Conservation (phyloP, 2,888 invertebrate species). For the Dioctria rufipes region DNA sequence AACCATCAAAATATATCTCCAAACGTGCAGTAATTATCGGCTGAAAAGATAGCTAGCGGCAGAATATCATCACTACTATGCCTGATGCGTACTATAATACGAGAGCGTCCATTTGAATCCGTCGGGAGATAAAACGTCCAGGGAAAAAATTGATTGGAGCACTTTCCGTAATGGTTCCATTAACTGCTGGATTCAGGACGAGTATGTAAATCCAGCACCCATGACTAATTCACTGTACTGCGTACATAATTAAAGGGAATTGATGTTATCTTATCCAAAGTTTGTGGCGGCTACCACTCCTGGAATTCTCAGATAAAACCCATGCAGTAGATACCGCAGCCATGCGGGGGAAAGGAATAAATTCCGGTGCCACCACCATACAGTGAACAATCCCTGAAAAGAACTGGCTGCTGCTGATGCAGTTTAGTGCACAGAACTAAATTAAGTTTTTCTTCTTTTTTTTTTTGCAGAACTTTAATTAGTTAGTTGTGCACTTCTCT, state of each 20-base stretch:
- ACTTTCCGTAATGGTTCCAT: slow-evolving; percentile 48
- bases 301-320: slow-evolving; percentile 7
- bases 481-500: slow-evolving; percentile 2
- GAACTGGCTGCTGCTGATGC: slow-evolving; percentile 16
- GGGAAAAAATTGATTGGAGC: slow-evolving; percentile 45
- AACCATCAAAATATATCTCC: slow-evolving; percentile 34
- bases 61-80: not conserved
- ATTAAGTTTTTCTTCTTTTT: slow-evolving; percentile 5
- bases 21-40: slow-evolving; percentile 41
- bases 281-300: slow-evolving; percentile 10
- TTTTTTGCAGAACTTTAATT: slow-evolving; percentile 44
- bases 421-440: slow-evolving; percentile 31
- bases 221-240: slow-evolving; percentile 47
- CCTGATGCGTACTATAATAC: not conserved
- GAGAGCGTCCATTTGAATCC: not conserved
- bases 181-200: slow-evolving; percentile 38
- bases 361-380: not conserved
- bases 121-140: slow-evolving; percentile 6
- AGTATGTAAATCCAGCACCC: slow-evolving; percentile 49
- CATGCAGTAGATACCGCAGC: not conserved
- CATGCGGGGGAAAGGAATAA: slow-evolving; percentile 9
- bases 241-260: slow-evolving; percentile 44
- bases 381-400: not conserved
- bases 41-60: slow-evolving; percentile 31
- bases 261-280: slow-evolving; percentile 47